These are phyloP conservation scores for Nemoura dubitans DNA, from an alignment of 2,888 invertebrate species.

Conservation along the genomic window DNA sequence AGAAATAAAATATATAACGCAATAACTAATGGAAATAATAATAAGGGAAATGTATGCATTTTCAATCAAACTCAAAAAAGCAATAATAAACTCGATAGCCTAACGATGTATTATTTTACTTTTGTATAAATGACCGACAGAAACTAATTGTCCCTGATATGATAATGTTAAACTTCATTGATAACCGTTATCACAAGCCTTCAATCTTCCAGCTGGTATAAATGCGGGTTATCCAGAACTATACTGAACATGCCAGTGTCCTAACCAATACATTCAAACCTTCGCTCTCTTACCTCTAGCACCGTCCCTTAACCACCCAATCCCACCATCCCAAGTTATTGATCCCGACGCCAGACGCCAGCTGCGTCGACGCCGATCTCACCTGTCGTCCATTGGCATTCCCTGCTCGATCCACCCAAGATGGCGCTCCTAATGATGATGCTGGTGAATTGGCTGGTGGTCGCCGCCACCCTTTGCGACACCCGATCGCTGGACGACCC, in stretches of 20 bases:
- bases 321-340: background rate
- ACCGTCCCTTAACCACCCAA: background rate
- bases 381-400: conserved; percentile 33
- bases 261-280: background rate
- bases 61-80: background rate
- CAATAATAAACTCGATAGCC: background rate
- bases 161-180: background rate
- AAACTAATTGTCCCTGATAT: background rate
- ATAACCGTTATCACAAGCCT: background rate
- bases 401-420: conserved; percentile 42
- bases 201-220: background rate
- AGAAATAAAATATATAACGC: background rate
- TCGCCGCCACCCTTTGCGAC: conserved; percentile 17
- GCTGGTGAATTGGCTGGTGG: conserved; percentile 23
- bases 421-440: conserved; percentile 39
- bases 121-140: background rate
- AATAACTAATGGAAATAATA: background rate
- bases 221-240: too few species aligned
- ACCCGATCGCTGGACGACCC: conserved; percentile 26
- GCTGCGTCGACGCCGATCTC: conserved; percentile 25
- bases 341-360: background rate
- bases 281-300: background rate
- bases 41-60: background rate
- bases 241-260: background rate
- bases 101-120: background rate